Conservation (phyloP, 2,888 invertebrate genomes). For the Cheilosia scutellata region DNA sequence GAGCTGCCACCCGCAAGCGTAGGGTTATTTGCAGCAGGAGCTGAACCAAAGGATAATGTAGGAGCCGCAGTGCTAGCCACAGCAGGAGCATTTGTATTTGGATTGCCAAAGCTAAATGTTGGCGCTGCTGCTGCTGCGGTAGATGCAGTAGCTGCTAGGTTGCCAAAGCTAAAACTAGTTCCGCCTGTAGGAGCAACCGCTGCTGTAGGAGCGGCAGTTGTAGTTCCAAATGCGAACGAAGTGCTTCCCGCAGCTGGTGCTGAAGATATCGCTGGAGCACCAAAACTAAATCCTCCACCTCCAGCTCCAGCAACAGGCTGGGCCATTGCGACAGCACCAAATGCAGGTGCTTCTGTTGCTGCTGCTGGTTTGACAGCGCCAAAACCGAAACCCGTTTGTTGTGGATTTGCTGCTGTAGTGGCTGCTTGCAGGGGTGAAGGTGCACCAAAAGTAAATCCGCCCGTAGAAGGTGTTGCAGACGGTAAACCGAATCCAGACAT, state of each 20-base stretch:
- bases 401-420: conserved; percentile 40
- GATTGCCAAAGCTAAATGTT: conserved; percentile 65
- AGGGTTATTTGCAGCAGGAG: conserved; percentile 55
- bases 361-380: conserved; percentile 77
- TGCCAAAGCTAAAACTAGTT: conserved; percentile 77
- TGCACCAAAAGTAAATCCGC: conserved; percentile 78
- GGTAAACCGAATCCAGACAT: conserved; percentile 67
- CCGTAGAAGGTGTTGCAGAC: conserved; percentile 60
- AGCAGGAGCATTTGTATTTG: conserved; percentile 40
- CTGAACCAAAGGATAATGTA: conserved; percentile 77
- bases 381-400: conserved; percentile 74
- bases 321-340: conserved; percentile 50
- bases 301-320: conserved; percentile 45
- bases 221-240: conserved; percentile 77
- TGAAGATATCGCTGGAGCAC: conserved; percentile 69
- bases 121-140: conserved; percentile 74
- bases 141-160: conserved; percentile 41
- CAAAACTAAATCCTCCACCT: conserved; percentile 76
- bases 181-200: conserved; percentile 73
- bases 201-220: conserved; percentile 75
- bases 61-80: conserved; percentile 53
- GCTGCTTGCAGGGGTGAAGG: conserved; percentile 56
- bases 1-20: conserved; percentile 75
- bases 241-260: conserved; percentile 59
- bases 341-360: conserved; percentile 59